phyloP scores from a whole-genome alignment of 1,140 invertebrate genomes.

The Diabrotica undecimpunctata region DNA sequence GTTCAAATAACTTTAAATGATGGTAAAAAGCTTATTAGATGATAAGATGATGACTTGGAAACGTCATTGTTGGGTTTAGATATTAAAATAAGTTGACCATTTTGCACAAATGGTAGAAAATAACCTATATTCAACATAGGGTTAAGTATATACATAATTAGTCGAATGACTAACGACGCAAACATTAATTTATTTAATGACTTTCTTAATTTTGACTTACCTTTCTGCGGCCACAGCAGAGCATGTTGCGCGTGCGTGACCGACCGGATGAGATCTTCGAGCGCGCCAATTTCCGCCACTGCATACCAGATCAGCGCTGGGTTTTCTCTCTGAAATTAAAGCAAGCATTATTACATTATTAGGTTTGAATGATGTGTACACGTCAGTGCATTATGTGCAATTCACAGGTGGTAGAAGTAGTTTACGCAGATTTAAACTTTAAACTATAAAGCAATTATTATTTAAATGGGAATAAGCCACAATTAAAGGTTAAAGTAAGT shows the following conservation, averaged over 20 bases:
- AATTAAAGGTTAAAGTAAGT: too few relatives aligned
- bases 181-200: not conserved
- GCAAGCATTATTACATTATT: too few relatives aligned
- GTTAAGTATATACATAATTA: not conserved
- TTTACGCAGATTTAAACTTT: too few relatives aligned
- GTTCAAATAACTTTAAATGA: too few relatives aligned
- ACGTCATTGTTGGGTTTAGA: not conserved
- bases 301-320: slow-evolving; percentile 55
- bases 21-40: too few relatives aligned
- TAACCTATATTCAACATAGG: not conserved
- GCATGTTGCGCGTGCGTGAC: slow-evolving; percentile 76
- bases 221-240: slow-evolving; percentile 83
- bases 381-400: too few relatives aligned
- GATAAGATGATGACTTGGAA: not conserved
- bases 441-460: too few relatives aligned
- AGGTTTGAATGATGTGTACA: too few relatives aligned
- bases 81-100: not conserved
- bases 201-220: slow-evolving; percentile 51
- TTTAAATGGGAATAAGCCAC: too few relatives aligned
- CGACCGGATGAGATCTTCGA: slow-evolving; percentile 68
- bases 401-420: too few relatives aligned
- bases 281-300: slow-evolving; percentile 71
- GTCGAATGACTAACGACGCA: not conserved
- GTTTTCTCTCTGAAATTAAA: slow-evolving; percentile 36
- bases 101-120: not conserved